A percentile compares a stretch with the other conserved stretches of the same genome.
phyloP scores from a whole-genome alignment of 1,140 invertebrate genomes.

The Eulimnadia texana region DNA sequence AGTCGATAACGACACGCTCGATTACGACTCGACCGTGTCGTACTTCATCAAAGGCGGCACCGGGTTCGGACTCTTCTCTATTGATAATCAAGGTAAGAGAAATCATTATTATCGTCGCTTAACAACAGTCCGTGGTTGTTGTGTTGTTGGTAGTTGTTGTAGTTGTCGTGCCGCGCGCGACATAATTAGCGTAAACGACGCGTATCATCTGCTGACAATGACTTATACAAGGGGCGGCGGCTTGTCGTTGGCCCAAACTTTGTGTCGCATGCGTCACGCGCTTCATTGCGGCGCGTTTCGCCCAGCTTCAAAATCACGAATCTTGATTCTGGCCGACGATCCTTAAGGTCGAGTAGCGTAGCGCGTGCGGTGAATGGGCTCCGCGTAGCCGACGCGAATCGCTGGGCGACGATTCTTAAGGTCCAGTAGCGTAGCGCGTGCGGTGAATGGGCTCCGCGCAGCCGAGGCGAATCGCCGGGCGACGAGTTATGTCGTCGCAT shows the following conservation, averaged over 20 bases:
- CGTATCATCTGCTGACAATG: not conserved
- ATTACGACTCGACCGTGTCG: conserved; percentile 57
- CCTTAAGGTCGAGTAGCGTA: too few relatives aligned
- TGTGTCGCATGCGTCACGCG: not conserved
- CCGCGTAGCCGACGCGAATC: too few relatives aligned
- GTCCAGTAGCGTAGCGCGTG: not conserved
- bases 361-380: not conserved
- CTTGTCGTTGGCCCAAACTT: not conserved
- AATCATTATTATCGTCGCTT: conserved; percentile 11
- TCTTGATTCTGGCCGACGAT: too few relatives aligned
- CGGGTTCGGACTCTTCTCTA: conserved; percentile 77
- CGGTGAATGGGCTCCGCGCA: not conserved
- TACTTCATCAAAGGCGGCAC: conserved; percentile 80
- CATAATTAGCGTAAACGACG: not conserved
- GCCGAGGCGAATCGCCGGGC: too few relatives aligned
- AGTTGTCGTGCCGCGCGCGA: not conserved
- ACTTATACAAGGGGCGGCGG: too few relatives aligned
- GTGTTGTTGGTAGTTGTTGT: not conserved
- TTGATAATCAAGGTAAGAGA: conserved; percentile 70
- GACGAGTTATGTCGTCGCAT: not conserved
- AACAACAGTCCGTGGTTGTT: not conserved
- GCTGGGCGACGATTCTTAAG: too few relatives aligned
- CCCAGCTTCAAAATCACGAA: too few relatives aligned
- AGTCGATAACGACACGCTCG: conserved; percentile 57
- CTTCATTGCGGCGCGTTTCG: too few relatives aligned